Conservation (phyloP, 2,797 vertebrate genomes). For the Cossypha niveicapilla region DNA sequence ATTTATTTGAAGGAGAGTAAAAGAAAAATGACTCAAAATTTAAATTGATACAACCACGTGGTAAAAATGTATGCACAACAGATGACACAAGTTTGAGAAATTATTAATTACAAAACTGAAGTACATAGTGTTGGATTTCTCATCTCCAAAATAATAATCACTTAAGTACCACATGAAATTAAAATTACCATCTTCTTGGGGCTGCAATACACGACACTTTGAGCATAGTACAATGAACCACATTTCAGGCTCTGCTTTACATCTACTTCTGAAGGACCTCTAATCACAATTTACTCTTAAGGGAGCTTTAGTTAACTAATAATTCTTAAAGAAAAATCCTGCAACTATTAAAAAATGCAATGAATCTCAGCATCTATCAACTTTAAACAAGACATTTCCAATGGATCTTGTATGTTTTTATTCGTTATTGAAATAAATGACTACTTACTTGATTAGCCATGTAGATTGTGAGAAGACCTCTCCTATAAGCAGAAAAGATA, state of each 20-base stretch:
- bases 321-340: background rate
- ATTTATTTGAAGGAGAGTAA: background rate
- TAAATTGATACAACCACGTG: background rate
- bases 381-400: background rate
- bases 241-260: background rate
- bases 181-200: background rate
- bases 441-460: constrained; percentile 96
- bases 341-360: background rate
- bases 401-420: background rate
- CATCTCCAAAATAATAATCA: background rate
- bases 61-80: background rate
- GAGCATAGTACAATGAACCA: background rate
- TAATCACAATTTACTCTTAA: background rate
- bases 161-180: background rate
- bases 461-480: constrained; percentile 97
- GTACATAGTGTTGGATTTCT: background rate
- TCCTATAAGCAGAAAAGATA: constrained; percentile 79
- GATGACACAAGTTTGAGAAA: background rate
- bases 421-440: background rate
- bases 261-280: background rate
- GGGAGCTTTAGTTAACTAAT: background rate
- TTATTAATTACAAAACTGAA: background rate
- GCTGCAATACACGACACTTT: background rate
- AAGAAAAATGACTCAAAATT: background rate
- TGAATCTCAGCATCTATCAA: background rate